Base-by-base conservation (phyloP, 2,888 invertebrate species). In the Heliothis peltigera region DNA sequence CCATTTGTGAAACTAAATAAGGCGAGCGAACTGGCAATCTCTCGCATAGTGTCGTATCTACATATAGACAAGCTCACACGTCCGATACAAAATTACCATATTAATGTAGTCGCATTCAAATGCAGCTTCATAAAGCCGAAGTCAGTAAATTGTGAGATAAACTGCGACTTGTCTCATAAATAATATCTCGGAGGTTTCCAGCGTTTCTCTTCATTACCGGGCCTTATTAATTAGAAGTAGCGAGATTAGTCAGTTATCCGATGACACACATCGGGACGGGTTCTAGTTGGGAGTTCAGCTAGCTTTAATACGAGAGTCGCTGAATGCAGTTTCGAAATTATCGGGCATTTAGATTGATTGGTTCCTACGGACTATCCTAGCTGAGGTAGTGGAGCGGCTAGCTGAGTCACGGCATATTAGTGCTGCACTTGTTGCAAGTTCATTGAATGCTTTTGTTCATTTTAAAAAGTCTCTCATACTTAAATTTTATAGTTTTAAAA, bases 211-310 rank as follows among this genome's bases (percentile, higher is more conserved):
- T 74, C 76, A 74, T 74, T 74, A 74, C 72, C 54, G 56, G n/a
- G 25, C 28, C 70, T 75, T 76, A 63, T 79, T 78, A 76, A 78
- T 76, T 76, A 79, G 58, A 58, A 48, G 46, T 59, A 7, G 61
- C 46, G 46, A 54, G 66, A 79, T 79, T 72, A 63, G 66, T 63
- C 58, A 56, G 63, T 48, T 72, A 78, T 79, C 72, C 49, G 55
- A 79, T 76, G 80, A 47, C 79, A 72, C 47, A 76, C 67, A 79
- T 79, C 43, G 48, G n/a, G 64, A 79, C 77, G 56, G 55, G 77
- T 73, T 78, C 35, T 39, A 32, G 21, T 59, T 12, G 54, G 18
- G 19, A 15, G 64, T 49, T 48, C 19, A 10, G 18, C n/a, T 8
- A 47, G 21, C 18, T 17, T 25, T 25, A 8, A 21, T 44, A 4